These are phyloP conservation scores for Oscarella lobularis DNA, from an alignment of 37 sponge, comb jelly and placozoan species.

Conservation along the genomic window DNA sequence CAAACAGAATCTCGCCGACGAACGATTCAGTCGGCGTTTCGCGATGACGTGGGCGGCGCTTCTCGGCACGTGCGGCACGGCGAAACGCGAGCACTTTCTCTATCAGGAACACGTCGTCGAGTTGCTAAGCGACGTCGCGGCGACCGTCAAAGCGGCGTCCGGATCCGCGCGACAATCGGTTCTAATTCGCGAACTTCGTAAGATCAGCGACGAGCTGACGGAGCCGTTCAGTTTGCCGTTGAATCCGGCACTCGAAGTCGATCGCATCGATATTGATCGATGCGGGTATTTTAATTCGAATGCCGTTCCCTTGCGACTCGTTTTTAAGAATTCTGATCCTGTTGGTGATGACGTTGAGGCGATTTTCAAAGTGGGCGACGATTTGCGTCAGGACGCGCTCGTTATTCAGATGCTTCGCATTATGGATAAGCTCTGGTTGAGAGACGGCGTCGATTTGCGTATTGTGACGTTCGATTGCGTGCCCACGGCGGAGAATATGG, in stretches of 20 bases:
- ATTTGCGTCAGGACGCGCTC: conserved; percentile 66
- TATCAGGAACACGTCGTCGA: conserved; percentile 35
- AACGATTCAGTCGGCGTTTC: conserved; percentile 12
- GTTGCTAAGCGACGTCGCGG: conserved; percentile 21
- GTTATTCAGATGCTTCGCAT: conserved; percentile 60
- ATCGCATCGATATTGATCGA: conserved; percentile 37
- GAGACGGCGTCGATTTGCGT: conserved; percentile 64
- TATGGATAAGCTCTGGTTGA: conserved; percentile 72
- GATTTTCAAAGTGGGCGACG: conserved; percentile 83
- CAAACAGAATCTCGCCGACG: conserved; percentile 6
- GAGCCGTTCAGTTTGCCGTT: conserved; percentile 40
- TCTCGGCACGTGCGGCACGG: conserved; percentile 11
- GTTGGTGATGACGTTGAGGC: conserved; percentile 37
- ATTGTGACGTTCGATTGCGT: conserved; percentile 67
- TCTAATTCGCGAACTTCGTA: conserved; percentile 29
- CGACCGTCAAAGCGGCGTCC: conserved; percentile 25
- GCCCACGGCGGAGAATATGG: conserved; percentile 54
- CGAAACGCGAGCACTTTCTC: conserved; percentile 6
- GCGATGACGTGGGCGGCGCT: conserved; percentile 12
- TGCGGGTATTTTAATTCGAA: conserved; percentile 79
- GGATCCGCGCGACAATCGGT: conserved; percentile 40
- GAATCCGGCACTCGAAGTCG: conserved; percentile 29
- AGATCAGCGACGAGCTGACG: conserved; percentile 7
- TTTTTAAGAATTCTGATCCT: conserved; percentile 51
- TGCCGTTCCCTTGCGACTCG: conserved; percentile 66